These are phyloP conservation scores for Champsocephalus gunnari DNA, from an alignment of 2,797 vertebrate species.

Conservation along the genomic window DNA sequence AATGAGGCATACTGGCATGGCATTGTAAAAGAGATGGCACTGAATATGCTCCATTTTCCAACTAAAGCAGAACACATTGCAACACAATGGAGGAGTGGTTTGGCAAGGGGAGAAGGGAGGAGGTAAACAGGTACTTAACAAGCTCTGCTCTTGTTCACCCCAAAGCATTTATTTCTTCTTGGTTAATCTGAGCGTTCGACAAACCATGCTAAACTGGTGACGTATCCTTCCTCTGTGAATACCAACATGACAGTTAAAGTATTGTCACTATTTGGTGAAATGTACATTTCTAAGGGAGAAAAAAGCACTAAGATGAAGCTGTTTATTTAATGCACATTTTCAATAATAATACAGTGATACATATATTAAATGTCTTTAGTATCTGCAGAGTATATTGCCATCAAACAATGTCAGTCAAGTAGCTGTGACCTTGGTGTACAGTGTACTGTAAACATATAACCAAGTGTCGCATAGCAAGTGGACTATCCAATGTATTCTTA, in stretches of 20 bases:
- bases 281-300: neutral
- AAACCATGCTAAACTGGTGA: constrained; percentile 25
- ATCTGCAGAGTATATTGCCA: neutral
- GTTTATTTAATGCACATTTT: neutral
- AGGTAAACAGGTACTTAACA: constrained; percentile 58
- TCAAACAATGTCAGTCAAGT: constrained; percentile 3
- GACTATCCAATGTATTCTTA: too few relatives aligned
- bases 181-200: constrained; percentile 36
- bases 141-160: constrained; percentile 54
- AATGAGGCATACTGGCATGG: constrained; percentile 59
- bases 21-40: constrained; percentile 57
- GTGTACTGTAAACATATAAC: neutral
- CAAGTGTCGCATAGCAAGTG: neutral
- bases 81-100: constrained; percentile 49
- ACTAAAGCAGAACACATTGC: constrained; percentile 68
- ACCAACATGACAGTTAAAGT: neutral
- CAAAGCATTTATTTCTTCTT: constrained; percentile 16
- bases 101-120: constrained; percentile 38
- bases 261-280: neutral
- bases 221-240: constrained; percentile 22
- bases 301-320: neutral
- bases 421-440: neutral
- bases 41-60: constrained; percentile 58
- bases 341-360: neutral
- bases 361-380: neutral